These are phyloP conservation scores for Polydrusus tereticollis DNA, from an alignment of 2,888 invertebrate genomes.

Conservation along the genomic window DNA sequence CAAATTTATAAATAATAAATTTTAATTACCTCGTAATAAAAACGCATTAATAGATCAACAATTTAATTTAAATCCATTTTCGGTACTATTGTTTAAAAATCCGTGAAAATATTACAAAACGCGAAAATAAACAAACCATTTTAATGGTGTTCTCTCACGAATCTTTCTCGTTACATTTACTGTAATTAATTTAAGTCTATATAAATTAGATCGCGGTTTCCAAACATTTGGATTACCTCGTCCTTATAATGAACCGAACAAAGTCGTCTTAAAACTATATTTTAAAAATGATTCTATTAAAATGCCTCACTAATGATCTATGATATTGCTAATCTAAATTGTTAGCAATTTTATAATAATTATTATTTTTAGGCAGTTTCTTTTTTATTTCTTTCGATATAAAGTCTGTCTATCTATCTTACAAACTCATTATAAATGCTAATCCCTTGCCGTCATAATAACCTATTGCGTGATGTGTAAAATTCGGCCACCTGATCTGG, in stretches of 20 bases:
- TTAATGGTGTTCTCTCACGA: background rate
- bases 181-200: background rate
- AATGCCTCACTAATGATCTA: background rate
- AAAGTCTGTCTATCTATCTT: no score
- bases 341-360: background rate
- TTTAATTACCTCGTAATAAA: no score
- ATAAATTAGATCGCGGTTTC: background rate
- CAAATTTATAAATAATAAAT: no score
- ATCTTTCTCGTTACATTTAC: background rate
- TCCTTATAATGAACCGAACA: background rate
- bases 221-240: background rate
- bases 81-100: background rate
- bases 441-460: no score
- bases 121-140: slow-evolving; percentile 3
- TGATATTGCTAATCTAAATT: background rate
- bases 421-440: no score
- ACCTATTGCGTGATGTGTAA: no score
- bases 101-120: slow-evolving; percentile 6
- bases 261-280: background rate
- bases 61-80: background rate
- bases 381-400: background rate
- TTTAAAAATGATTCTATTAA: background rate
- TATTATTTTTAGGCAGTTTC: background rate
- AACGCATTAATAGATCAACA: background rate
- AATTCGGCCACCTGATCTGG: no score